Conservation (phyloP, 2,888 invertebrate species). For the Drosophila dives region DNA sequence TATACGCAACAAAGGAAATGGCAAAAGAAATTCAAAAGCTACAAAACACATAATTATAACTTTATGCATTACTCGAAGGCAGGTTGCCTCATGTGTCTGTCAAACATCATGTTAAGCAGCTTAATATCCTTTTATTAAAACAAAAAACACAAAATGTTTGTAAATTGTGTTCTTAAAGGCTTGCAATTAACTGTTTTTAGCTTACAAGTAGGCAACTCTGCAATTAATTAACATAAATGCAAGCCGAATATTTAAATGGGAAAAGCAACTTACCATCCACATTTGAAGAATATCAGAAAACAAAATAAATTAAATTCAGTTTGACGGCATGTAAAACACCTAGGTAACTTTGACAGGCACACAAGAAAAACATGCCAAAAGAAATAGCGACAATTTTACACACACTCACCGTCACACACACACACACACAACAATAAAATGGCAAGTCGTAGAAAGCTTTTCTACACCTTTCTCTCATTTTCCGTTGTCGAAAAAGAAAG, state of each 20-base stretch:
- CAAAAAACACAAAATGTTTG: background rate
- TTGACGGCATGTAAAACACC: conserved; percentile 4
- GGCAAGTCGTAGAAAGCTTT: background rate
- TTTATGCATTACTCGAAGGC: conserved; percentile 4
- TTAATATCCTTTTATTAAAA: background rate
- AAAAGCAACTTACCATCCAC: background rate
- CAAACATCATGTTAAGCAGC: conserved; percentile 10
- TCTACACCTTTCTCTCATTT: background rate
- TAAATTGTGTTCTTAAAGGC: conserved; percentile 1
- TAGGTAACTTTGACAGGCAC: conserved; percentile 15
- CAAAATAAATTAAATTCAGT: background rate
- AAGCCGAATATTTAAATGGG: conserved; percentile 6
- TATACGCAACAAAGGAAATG: conserved; percentile 13
- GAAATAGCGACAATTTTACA: background rate
- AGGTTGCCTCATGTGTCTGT: conserved; percentile 18
- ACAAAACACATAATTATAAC: conserved; percentile 8
- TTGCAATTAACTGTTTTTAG: conserved; percentile 2
- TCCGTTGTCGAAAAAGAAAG: conserved; percentile 6
- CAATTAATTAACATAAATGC: background rate
- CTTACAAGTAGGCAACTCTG: background rate
- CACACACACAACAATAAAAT: background rate
- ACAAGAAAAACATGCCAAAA: background rate
- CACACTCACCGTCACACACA: conserved; percentile 1
- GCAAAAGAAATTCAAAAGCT: conserved; percentile 12
- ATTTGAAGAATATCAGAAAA: background rate